Conservation (phyloP, 2,888 invertebrate genomes). For the Blastobasis lacticolella region DNA sequence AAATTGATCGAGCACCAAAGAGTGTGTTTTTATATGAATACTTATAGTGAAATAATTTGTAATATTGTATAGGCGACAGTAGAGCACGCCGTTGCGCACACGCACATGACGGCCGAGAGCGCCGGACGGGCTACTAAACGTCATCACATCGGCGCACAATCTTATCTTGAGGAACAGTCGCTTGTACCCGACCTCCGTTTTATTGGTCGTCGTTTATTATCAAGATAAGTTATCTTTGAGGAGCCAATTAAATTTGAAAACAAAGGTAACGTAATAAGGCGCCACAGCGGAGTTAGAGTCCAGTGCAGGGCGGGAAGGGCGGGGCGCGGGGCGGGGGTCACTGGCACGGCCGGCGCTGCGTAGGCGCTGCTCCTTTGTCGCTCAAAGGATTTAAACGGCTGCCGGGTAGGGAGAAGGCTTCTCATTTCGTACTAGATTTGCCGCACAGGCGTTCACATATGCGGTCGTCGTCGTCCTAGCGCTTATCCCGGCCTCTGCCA, state of each 20-base stretch:
- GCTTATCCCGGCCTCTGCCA: no score
- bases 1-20: no score
- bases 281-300: conserved; percentile 47
- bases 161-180: conserved; percentile 60
- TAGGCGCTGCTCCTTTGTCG: conserved; percentile 62
- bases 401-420: conserved; percentile 39
- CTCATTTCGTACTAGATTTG: conserved; percentile 3
- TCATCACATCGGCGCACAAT: conserved; percentile 43
- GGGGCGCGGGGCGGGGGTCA: conserved; percentile 31
- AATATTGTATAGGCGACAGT: no score
- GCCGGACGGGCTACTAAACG: conserved; percentile 41
- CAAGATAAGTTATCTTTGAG: conserved; percentile 72
- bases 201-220: conserved; percentile 73
- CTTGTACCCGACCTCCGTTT: conserved; percentile 62
- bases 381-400: conserved; percentile 50
- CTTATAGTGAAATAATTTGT: no score
- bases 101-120: no score
- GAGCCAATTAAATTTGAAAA: conserved; percentile 74
- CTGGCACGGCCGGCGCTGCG: conserved; percentile 44
- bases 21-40: no score
- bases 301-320: conserved; percentile 15
- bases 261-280: conserved; percentile 74
- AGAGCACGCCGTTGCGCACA: no score
- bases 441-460: no score
- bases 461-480: no score